Percentiles rank a stretch among this genome's conserved stretches.
Evolutionary conservation across 2,797 vertebrate genomes (phyloP).

Genomic region (Myoxocephalus aenaeus): DNA sequence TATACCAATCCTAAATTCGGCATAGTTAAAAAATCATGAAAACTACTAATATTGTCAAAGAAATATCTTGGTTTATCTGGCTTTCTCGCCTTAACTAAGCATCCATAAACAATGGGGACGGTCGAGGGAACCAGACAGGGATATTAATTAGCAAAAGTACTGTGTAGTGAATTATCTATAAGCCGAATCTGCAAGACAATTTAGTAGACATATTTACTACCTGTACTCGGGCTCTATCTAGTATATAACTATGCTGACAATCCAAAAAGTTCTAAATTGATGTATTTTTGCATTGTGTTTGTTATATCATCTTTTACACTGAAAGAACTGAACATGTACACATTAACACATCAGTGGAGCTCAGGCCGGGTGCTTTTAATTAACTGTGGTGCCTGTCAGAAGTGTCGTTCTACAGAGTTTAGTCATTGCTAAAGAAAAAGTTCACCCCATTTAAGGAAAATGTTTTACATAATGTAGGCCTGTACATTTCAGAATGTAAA

Average conservation of each 20-base stretch:
- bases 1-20: neutral
- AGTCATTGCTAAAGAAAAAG: neutral
- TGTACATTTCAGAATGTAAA: neutral
- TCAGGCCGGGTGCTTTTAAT: neutral
- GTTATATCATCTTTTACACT: neutral
- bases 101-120: neutral
- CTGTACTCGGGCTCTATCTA: accelerated
- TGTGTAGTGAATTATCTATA: neutral
- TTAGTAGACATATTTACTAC: too few species aligned
- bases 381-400: neutral
- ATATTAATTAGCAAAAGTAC: neutral
- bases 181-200: neutral
- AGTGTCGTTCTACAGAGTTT: neutral
- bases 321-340: neutral
- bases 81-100: neutral
- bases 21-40: neutral
- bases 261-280: too few species aligned
- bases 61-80: neutral
- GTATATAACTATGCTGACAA: neutral
- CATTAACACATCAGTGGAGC: neutral
- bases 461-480: neutral
- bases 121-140: neutral
- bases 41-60: accelerated
- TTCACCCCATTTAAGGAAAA: too few species aligned
- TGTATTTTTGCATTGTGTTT: neutral